Evolutionary conservation across 2,113 vertebrate genomes (phyloP).

Genomic region (Erythrocebus patas): DNA sequence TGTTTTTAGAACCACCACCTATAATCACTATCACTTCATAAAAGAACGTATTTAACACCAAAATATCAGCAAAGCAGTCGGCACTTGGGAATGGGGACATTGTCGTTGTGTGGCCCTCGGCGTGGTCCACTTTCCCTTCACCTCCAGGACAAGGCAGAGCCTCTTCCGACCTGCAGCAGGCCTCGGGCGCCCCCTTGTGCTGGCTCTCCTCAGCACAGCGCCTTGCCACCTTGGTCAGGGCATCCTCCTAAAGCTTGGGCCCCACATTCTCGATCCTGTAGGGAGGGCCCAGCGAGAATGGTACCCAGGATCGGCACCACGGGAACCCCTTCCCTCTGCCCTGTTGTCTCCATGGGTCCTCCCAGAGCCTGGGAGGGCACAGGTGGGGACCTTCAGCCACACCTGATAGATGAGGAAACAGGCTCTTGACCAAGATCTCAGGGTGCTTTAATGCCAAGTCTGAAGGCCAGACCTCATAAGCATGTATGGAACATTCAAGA

Average conservation of each 20-base stretch:
- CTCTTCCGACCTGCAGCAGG: rapidly evolving
- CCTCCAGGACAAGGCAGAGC: background rate
- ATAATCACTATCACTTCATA: background rate
- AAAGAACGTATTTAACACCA: background rate
- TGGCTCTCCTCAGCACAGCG: background rate
- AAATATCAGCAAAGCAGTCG: background rate
- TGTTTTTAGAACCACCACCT: background rate
- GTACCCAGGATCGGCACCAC: rapidly evolving
- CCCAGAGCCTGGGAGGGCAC: background rate
- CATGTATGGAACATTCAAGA: rapidly evolving
- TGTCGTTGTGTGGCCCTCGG: rapidly evolving
- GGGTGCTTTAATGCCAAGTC: background rate
- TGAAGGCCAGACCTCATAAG: too few species aligned
- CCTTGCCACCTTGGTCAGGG: background rate
- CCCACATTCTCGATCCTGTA: too few species aligned
- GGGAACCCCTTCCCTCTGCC: too few species aligned
- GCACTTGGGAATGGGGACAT: background rate
- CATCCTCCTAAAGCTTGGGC: too few species aligned
- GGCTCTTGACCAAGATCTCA: background rate
- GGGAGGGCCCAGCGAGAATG: too few species aligned
- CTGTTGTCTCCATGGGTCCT: background rate
- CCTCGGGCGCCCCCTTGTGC: background rate
- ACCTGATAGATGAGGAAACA: background rate
- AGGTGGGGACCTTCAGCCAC: too few species aligned
- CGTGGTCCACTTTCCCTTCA: rapidly evolving